Conservation (phyloP, 1,140 invertebrate genomes). For the Trissolcus basalis region DNA sequence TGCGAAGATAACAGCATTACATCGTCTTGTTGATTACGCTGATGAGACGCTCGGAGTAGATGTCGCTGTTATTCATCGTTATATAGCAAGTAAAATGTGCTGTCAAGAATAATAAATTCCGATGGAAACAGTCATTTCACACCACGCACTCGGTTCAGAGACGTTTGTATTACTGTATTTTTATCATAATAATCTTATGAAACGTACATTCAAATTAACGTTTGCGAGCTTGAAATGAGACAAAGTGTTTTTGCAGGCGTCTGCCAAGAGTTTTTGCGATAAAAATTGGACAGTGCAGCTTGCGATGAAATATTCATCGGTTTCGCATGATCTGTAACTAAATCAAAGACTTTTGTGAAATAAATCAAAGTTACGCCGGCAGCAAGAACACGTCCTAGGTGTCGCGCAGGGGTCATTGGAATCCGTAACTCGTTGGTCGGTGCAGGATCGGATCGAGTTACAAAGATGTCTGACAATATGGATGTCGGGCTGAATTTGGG, state of each 20-base stretch:
- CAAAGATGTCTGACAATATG: slow-evolving; percentile 60
- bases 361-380: slow-evolving; percentile 54
- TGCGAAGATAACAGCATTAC: too few species aligned
- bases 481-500: slow-evolving; percentile 40
- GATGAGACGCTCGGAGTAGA: too few species aligned
- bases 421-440: slow-evolving; percentile 62
- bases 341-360: slow-evolving; percentile 25
- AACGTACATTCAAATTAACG: neutral
- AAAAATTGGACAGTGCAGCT: too few species aligned
- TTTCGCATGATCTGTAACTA: neutral
- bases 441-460: slow-evolving; percentile 52
- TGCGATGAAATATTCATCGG: too few species aligned
- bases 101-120: slow-evolving; percentile 8
- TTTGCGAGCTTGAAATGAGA: neutral
- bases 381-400: slow-evolving; percentile 57
- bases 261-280: too few species aligned
- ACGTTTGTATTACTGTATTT: too few species aligned
- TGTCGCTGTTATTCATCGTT: neutral
- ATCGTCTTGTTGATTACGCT: too few species aligned
- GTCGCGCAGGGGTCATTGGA: slow-evolving; percentile 57
- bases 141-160: neutral
- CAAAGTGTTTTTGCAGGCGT: too few species aligned
- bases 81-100: slow-evolving; percentile 20
- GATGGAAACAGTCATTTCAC: slow-evolving; percentile 7
- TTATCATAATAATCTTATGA: neutral